Conservation (phyloP, 2,113 vertebrate species). For the Percina caprodes region DNA sequence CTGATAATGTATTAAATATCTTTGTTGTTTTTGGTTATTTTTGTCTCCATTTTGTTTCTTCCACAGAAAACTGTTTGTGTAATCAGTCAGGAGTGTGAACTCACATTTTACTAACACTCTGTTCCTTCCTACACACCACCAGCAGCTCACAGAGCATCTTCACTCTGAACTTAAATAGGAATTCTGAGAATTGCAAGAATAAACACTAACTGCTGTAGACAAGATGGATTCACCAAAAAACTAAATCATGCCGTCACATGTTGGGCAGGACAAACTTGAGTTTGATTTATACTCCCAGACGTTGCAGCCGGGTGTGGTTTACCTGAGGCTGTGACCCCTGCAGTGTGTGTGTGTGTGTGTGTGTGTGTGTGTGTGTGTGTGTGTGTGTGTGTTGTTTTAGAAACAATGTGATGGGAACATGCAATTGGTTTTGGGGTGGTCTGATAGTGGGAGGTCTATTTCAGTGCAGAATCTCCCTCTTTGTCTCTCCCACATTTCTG, state of each 20-base stretch:
- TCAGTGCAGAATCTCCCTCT: conserved; percentile 28
- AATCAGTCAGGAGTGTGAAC: conserved; percentile 1
- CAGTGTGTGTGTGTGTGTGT: conserved; percentile 12
- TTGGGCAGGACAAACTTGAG: no score
- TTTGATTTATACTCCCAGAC: no score
- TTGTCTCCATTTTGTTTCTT: background rate
- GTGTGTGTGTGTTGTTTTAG: background rate
- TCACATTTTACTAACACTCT: background rate
- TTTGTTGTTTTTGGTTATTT: background rate
- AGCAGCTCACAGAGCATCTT: background rate
- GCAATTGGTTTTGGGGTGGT: conserved; percentile 32
- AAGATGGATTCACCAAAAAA: background rate
- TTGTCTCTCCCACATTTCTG: conserved; percentile 46
- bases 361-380: conserved; percentile 12
- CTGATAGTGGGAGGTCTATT: conserved; percentile 52
- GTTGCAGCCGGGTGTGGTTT: no score
- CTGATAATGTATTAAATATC: background rate
- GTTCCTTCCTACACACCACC: background rate
- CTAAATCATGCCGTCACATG: no score
- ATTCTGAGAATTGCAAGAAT: conserved; percentile 26
- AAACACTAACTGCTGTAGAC: background rate
- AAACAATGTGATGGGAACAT: background rate
- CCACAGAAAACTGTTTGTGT: background rate
- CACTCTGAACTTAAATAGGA: background rate
- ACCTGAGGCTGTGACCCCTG: no score